These are phyloP conservation scores for Malacosoma neustria DNA, from an alignment of 2,888 invertebrate genomes.

Conservation along the genomic window DNA sequence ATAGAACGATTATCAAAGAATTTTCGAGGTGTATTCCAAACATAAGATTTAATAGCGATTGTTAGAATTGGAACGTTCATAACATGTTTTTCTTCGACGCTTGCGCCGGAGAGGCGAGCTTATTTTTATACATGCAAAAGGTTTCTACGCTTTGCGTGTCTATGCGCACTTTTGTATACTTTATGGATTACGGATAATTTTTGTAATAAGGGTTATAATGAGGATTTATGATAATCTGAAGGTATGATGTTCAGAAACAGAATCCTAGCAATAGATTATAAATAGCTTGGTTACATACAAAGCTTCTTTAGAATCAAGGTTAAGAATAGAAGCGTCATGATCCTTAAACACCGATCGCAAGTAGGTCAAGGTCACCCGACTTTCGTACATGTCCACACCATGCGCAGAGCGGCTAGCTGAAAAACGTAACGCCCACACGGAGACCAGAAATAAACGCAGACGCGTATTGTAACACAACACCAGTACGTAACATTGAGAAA, in stretches of 20 bases:
- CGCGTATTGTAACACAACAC: conserved; percentile 25
- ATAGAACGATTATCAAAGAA: background rate
- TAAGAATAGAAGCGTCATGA: background rate
- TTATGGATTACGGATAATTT: background rate
- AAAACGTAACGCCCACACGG: conserved; percentile 34
- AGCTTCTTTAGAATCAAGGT: background rate
- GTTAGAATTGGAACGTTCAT: background rate
- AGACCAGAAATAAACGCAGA: conserved; percentile 13
- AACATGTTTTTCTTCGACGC: background rate
- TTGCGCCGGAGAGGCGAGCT: background rate
- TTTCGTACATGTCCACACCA: conserved; percentile 15
- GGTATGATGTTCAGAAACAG: background rate
- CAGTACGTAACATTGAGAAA: conserved; percentile 44
- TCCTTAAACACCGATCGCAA: conserved; percentile 23
- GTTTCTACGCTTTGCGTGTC: background rate
- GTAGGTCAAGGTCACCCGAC: conserved; percentile 61
- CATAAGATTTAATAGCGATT: background rate
- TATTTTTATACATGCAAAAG: background rate
- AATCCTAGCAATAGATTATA: background rate
- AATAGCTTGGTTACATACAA: background rate
- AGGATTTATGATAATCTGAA: background rate
- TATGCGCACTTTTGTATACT: background rate
- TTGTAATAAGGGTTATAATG: background rate
- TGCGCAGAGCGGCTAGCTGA: conserved; percentile 21
- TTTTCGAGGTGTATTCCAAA: background rate